Conservation (phyloP, 2,797 vertebrate species). For the Anguilla obscura region DNA sequence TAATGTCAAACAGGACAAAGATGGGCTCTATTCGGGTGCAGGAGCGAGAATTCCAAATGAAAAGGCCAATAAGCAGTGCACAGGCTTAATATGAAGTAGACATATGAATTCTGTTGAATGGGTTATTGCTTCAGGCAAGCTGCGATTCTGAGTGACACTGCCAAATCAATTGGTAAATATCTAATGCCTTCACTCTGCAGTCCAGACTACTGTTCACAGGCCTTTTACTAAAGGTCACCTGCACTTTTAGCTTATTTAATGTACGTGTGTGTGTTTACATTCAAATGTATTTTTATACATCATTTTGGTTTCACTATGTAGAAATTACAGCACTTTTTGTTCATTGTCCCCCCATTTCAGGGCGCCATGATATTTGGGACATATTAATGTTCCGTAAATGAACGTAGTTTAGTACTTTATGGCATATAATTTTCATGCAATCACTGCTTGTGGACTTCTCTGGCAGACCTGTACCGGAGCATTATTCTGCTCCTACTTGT, state of each 20-base stretch:
- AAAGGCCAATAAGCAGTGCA: constrained; percentile 75
- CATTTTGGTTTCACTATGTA: too few relatives aligned
- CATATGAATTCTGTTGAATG: constrained; percentile 70
- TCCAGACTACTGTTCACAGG: constrained; percentile 54
- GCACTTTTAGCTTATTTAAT: constrained; percentile 47
- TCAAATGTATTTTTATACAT: not conserved
- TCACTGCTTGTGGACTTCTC: too few relatives aligned
- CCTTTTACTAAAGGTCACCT: constrained; percentile 69
- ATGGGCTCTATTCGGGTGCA: constrained; percentile 57
- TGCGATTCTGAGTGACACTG: constrained; percentile 62
- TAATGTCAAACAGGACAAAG: constrained; percentile 53
- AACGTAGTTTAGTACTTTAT: too few relatives aligned
- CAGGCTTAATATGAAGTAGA: constrained; percentile 74
- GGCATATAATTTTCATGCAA: too few relatives aligned
- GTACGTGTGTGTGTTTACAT: not conserved
- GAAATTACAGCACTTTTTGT: too few relatives aligned
- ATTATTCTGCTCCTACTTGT: too few relatives aligned
- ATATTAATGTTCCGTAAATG: too few relatives aligned
- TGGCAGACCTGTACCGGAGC: too few relatives aligned
- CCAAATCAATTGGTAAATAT: constrained; percentile 73
- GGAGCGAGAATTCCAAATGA: constrained; percentile 62
- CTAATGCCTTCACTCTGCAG: constrained; percentile 53
- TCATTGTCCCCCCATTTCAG: too few relatives aligned
- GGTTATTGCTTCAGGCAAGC: constrained; percentile 70
- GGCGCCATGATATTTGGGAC: not conserved